Evolutionary conservation across 2,888 invertebrate species (phyloP).

Genomic region (Ichneumon xanthorius): DNA sequence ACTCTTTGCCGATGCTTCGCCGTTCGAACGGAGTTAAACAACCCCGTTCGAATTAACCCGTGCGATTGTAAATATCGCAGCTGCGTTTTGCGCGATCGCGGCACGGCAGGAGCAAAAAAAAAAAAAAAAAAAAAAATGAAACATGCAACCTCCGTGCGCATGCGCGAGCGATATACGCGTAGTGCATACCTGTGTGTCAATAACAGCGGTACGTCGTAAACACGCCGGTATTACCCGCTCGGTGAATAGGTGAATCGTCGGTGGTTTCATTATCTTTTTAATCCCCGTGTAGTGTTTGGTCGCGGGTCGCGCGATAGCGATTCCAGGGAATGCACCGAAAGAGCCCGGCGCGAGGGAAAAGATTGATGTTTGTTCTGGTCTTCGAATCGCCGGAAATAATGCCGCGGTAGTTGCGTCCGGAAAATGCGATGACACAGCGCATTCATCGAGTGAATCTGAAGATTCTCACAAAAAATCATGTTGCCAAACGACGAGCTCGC

Average conservation of each 20-base stretch:
- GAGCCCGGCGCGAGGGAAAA: slow-evolving; percentile 20
- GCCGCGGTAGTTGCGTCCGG: not conserved
- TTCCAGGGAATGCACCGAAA: slow-evolving; percentile 7
- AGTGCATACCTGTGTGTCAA: not conserved
- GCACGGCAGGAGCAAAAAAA: slow-evolving; percentile 51
- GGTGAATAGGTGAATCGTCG: slow-evolving; percentile 37
- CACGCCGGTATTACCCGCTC: slow-evolving; percentile 45
- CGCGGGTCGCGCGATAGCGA: slow-evolving; percentile 4
- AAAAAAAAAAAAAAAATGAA: slow-evolving; percentile 61
- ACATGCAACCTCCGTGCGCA: slow-evolving; percentile 18
- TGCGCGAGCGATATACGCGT: not conserved
- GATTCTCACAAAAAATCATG: not conserved
- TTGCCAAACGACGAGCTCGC: not conserved
- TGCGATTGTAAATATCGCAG: slow-evolving; percentile 59
- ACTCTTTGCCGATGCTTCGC: slow-evolving; percentile 1
- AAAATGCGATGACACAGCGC: not conserved
- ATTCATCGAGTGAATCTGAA: not conserved
- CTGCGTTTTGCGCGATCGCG: slow-evolving; percentile 13
- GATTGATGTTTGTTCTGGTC: slow-evolving; percentile 44
- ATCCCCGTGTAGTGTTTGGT: slow-evolving; percentile 51
- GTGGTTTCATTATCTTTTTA: slow-evolving; percentile 61
- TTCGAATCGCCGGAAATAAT: slow-evolving; percentile 20
- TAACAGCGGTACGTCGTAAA: slow-evolving; percentile 10
- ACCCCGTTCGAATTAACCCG: slow-evolving; percentile 20
- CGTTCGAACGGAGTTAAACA: slow-evolving; percentile 6